A percentile compares a stretch with the other conserved stretches of the same genome.
Evolutionary conservation across 2,797 vertebrate species (phyloP).

Genomic region (Notamacropus eugenii): DNA sequence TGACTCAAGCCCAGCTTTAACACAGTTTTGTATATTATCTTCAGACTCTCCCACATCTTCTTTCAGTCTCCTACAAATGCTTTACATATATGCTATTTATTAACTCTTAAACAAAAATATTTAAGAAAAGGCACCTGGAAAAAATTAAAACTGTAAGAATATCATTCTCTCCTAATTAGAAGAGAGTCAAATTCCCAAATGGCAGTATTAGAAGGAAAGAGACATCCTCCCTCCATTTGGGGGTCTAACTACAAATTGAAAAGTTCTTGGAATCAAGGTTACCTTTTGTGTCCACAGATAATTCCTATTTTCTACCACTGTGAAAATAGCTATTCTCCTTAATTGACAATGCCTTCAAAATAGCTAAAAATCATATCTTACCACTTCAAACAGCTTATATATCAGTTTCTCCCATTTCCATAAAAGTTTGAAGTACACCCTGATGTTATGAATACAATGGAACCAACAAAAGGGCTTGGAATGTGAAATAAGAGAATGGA

Average conservation of each 20-base stretch:
- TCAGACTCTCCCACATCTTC: background rate
- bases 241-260: background rate
- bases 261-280: background rate
- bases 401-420: background rate
- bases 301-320: background rate
- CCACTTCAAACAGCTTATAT: background rate
- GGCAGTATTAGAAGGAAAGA: background rate
- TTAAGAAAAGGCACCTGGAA: background rate
- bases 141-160: background rate
- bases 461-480: background rate
- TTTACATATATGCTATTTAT: slow-evolving; percentile 46
- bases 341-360: background rate
- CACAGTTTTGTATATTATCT: slow-evolving; percentile 51
- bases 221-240: background rate
- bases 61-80: slow-evolving; percentile 21
- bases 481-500: background rate
- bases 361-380: too few relatives aligned
- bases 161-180: slow-evolving; percentile 15
- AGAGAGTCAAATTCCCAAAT: background rate
- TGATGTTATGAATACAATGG: background rate
- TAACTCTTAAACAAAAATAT: slow-evolving; percentile 37
- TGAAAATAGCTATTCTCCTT: background rate
- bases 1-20: slow-evolving; percentile 16
- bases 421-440: background rate
- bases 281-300: background rate